Base-by-base conservation (phyloP, 2,113 vertebrate genomes). In the Pungitius pungitius region DNA sequence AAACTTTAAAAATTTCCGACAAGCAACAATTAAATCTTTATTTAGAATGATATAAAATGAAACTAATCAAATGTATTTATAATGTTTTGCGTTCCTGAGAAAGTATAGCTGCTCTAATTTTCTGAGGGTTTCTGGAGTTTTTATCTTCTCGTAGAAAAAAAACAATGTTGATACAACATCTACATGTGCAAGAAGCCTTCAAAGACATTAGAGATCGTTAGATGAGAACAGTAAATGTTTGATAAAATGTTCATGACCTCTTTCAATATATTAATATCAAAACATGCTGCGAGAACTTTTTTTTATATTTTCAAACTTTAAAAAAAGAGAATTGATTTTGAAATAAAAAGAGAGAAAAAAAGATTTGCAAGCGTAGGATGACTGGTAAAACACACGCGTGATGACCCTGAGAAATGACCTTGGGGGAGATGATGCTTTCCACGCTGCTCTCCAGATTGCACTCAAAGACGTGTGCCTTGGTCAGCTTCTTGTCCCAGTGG, bases 401-500 rank as follows among this genome's bases (percentile, higher is more conserved):
- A 54, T 49, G 20, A n/a, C 37, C n/a, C 4, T 27, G 47, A 72
- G 30, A 24, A 59, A 51, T 43, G 90, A 98, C 97, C 96, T 99
- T 98, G 30, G 97, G 97, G 57, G 96, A 99, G 83, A 99, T 99
- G 83, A 99, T 98, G 87, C 96, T 98, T 85, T 99, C 97, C 90
- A 98, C 96, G 0, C 97, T 99, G 95, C 97, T 99, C 84, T 99
- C 97, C 85, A 99, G 91, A 66, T 99, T 98, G 92, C 97, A 99
- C 86, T 99, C 97, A 77, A 99, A 99, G 33, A 99, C 97, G n/a
- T 99, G 97, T 17, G 97, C 97, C 95, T 99, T 99, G 91, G 97
- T 99, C 85, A 98, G 91, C 88, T 99, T 99, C 93, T 99, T 99
- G 93, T 98, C 97, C 97, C 97, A 99, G 81, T 99, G 97, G 94